Evolutionary conservation across 2,888 invertebrate species (phyloP).

Genomic region (Zygaena filipendulae): DNA sequence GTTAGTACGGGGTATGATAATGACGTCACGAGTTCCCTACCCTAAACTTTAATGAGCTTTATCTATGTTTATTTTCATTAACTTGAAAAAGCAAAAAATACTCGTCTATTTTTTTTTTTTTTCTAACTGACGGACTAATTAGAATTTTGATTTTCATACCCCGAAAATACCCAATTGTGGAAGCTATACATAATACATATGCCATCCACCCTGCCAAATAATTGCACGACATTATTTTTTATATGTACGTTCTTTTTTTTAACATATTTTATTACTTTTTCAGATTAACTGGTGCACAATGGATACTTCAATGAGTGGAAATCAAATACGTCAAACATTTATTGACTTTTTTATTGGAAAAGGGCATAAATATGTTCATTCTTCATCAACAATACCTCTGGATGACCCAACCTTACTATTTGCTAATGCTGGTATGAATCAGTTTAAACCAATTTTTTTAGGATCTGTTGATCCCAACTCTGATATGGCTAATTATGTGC

Average conservation of each 20-base stretch:
- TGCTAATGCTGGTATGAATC: slow-evolving; percentile 99
- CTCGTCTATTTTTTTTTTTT: too few species aligned
- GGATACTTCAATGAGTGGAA: slow-evolving; percentile 73
- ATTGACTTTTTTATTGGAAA: slow-evolving; percentile 91
- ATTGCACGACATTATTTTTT: too few species aligned
- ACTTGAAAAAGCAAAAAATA: too few species aligned
- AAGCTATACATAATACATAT: too few species aligned
- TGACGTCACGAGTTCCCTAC: too few species aligned
- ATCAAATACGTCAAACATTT: slow-evolving; percentile 85
- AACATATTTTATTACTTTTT: slow-evolving; percentile 7
- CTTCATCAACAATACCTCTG: slow-evolving; percentile 95
- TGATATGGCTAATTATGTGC: slow-evolving; percentile 89
- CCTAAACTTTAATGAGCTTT: too few species aligned
- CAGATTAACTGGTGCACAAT: slow-evolving; percentile 34
- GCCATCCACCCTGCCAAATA: too few species aligned
- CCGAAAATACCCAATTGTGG: too few species aligned
- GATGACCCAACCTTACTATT: slow-evolving; percentile 99
- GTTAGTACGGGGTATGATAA: too few species aligned
- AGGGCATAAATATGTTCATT: slow-evolving; percentile 93
- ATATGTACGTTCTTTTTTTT: slow-evolving; percentile 1
- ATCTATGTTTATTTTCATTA: too few species aligned
- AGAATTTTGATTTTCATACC: too few species aligned
- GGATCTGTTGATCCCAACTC: slow-evolving; percentile 97
- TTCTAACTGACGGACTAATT: too few species aligned
- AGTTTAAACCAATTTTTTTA: slow-evolving; percentile 98